These are phyloP conservation scores for Sebastes taczanowskii DNA, from an alignment of 2,797 vertebrate species.

Conservation along the genomic window DNA sequence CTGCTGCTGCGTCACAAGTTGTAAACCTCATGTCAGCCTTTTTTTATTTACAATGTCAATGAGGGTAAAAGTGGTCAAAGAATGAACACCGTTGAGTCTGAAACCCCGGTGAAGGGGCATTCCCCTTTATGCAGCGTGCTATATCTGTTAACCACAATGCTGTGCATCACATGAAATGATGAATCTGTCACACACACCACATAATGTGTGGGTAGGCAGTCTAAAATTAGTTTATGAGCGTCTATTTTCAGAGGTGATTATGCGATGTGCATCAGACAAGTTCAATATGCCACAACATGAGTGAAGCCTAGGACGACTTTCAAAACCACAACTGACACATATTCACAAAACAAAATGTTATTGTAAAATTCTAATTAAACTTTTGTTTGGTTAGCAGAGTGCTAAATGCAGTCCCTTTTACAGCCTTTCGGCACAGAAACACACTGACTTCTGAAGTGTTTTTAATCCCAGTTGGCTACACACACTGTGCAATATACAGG, in stretches of 20 bases:
- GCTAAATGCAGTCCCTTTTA: not conserved
- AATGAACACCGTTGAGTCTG: slow-evolving; percentile 28
- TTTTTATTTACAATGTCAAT: slow-evolving; percentile 46
- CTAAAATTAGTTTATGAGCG: slow-evolving; percentile 73
- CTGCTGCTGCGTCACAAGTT: slow-evolving; percentile 22
- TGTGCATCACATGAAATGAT: slow-evolving; percentile 75
- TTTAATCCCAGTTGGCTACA: not conserved
- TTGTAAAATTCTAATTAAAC: not conserved
- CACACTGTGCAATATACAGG: not conserved
- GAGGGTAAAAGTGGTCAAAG: slow-evolving; percentile 31
- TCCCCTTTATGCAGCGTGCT: slow-evolving; percentile 55
- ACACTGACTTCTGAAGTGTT: not conserved
- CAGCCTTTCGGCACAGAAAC: not conserved
- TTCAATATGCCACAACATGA: slow-evolving; percentile 1
- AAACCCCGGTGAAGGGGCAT: slow-evolving; percentile 61
- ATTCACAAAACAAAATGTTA: not conserved
- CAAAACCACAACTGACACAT: not conserved
- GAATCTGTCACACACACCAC: slow-evolving; percentile 69
- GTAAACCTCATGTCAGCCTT: slow-evolving; percentile 28
- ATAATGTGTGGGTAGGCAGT: slow-evolving; percentile 64
- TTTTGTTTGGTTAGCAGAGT: not conserved
- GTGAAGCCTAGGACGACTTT: not conserved
- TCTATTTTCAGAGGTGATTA: slow-evolving; percentile 69
- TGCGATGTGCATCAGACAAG: not conserved
- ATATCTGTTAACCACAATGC: slow-evolving; percentile 75